Evolutionary conservation across 2,797 vertebrate genomes (phyloP).

Genomic region (Selene dorsalis): DNA sequence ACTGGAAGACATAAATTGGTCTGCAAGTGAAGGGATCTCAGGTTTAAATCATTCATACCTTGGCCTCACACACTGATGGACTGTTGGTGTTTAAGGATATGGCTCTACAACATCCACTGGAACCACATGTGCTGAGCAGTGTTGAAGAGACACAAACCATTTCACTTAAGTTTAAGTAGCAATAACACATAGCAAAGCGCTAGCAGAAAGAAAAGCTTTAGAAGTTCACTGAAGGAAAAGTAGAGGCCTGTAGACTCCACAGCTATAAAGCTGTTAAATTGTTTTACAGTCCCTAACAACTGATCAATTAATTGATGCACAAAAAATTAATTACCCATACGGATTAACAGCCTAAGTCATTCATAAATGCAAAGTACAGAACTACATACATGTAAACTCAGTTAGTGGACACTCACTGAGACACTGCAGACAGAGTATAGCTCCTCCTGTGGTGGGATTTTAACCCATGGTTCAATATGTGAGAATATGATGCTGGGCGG

Average conservation of each 20-base stretch:
- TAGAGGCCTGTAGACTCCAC: background rate
- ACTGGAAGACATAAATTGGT: conserved; percentile 42
- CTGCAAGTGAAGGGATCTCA: conserved; percentile 31
- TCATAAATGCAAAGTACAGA: conserved; percentile 7
- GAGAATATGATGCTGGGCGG: conserved; percentile 4
- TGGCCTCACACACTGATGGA: conserved; percentile 36
- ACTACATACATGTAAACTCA: no score
- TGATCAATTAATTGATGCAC: background rate
- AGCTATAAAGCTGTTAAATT: background rate
- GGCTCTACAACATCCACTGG: conserved; percentile 18
- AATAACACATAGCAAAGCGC: background rate
- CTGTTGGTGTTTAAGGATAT: conserved; percentile 43
- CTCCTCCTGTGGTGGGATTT: background rate
- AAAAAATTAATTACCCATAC: background rate
- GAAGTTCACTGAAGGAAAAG: background rate
- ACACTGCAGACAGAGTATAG: no score
- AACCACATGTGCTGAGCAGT: background rate
- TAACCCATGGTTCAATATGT: background rate
- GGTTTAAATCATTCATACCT: conserved; percentile 64
- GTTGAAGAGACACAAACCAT: background rate
- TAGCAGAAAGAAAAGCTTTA: background rate
- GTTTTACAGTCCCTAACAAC: background rate
- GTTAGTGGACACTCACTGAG: no score
- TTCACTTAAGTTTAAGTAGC: background rate
- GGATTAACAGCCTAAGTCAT: background rate